A percentile compares a stretch with the other conserved stretches of the same genome.
phyloP scores from a whole-genome alignment of 1,140 invertebrate species.

The Drosophila tristis region DNA sequence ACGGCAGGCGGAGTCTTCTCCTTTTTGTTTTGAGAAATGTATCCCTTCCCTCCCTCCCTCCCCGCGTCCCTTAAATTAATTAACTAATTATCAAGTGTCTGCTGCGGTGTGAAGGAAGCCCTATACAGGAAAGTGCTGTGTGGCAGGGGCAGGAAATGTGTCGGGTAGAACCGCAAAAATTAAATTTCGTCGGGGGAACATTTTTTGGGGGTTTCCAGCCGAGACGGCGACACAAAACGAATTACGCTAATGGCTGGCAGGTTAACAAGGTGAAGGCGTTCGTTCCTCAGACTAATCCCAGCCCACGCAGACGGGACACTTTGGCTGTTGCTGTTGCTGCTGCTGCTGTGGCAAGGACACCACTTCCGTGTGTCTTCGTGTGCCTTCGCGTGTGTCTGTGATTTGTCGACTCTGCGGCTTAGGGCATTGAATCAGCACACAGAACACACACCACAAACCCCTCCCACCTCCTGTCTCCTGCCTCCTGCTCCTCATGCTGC shows the following conservation, averaged over 20 bases:
- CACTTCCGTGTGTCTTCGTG: slow-evolving; percentile 15
- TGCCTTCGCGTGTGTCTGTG: slow-evolving; percentile 24
- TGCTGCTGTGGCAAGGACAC: slow-evolving; percentile 12
- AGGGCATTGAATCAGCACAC: slow-evolving; percentile 23
- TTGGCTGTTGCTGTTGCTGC: no score
- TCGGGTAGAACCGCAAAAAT: slow-evolving; percentile 50
- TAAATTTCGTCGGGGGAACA: slow-evolving; percentile 43
- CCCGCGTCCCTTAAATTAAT: slow-evolving; percentile 42
- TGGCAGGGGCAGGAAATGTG: slow-evolving; percentile 49
- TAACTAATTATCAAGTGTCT: slow-evolving; percentile 50
- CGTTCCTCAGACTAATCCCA: slow-evolving; percentile 38
- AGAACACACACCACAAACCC: neutral
- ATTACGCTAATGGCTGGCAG: slow-evolving; percentile 70
- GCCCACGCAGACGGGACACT: slow-evolving; percentile 37
- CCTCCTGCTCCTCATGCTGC: slow-evolving; percentile 9
- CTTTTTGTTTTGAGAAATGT: slow-evolving; percentile 1
- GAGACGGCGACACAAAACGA: slow-evolving; percentile 58
- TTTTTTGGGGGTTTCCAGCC: slow-evolving; percentile 47
- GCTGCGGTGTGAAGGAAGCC: slow-evolving; percentile 15
- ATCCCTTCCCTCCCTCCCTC: no score
- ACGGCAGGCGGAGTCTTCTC: slow-evolving; percentile 16
- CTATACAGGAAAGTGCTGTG: slow-evolving; percentile 18
- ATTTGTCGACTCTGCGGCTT: slow-evolving; percentile 51
- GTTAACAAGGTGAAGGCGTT: slow-evolving; percentile 67
- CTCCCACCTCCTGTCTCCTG: neutral